Percentiles rank a stretch among this genome's conserved stretches.
phyloP scores from a whole-genome alignment of 1,140 invertebrate species.

The Drosophila tristis region DNA sequence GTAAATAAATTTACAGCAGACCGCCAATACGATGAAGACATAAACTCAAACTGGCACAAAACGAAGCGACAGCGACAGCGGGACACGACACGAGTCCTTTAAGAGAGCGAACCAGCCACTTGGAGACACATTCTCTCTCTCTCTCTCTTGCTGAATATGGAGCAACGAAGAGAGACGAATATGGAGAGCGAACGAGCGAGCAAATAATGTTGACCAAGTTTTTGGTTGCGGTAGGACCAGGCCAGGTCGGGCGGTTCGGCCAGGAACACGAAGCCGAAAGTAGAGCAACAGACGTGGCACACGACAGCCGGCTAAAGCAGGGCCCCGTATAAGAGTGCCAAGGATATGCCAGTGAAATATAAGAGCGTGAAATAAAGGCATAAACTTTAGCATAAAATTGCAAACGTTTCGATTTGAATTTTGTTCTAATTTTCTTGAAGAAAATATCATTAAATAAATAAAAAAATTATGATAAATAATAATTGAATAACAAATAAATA shows the following conservation, averaged over 20 bases:
- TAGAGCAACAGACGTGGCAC: slow-evolving; percentile 57
- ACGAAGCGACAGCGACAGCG: slow-evolving; percentile 25
- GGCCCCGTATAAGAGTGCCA: slow-evolving; percentile 48
- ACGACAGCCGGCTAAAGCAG: slow-evolving; percentile 39
- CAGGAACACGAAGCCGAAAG: slow-evolving; percentile 31
- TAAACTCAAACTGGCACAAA: slow-evolving; percentile 62
- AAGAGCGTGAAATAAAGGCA: not conserved
- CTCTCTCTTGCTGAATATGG: not conserved
- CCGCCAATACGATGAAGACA: slow-evolving; percentile 67
- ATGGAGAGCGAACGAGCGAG: slow-evolving; percentile 2
- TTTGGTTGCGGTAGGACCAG: slow-evolving; percentile 68
- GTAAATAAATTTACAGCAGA: slow-evolving; percentile 73
- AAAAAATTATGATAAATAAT: no score
- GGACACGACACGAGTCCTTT: slow-evolving; percentile 15
- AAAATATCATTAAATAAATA: no score
- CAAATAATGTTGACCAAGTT: slow-evolving; percentile 60
- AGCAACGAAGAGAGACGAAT: not conserved
- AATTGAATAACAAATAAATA: no score
- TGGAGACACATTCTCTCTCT: no score
- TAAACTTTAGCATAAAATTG: slow-evolving; percentile 3
- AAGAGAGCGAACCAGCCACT: slow-evolving; percentile 5
- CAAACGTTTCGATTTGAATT: not conserved
- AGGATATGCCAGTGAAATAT: not conserved
- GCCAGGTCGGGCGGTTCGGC: slow-evolving; percentile 5
- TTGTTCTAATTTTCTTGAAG: no score